Conservation (phyloP, 2,888 invertebrate species). For the Rhagophthalmus giganteus region DNA sequence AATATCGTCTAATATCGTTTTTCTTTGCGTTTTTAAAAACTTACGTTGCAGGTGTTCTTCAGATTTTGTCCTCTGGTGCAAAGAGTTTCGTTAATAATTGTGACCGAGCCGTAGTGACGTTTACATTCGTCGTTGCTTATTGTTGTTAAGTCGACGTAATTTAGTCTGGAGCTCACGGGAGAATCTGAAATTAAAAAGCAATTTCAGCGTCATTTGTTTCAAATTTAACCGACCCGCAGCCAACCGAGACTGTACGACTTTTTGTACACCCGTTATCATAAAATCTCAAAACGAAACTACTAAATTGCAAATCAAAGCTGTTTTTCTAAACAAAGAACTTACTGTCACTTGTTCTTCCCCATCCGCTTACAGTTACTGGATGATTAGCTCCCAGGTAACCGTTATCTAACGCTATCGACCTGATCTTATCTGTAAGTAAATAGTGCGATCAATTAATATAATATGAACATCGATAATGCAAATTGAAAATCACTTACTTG, state of each 20-base stretch:
- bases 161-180: neutral
- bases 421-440: neutral
- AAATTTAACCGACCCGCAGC: too few species aligned
- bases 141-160: neutral
- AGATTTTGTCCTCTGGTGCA: constrained; percentile 36
- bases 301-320: too few species aligned
- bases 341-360: neutral
- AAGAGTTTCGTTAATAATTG: constrained; percentile 33
- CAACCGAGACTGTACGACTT: too few species aligned
- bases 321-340: too few species aligned
- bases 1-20: too few species aligned
- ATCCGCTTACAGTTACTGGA: neutral
- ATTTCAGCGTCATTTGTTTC: neutral
- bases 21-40: too few species aligned
- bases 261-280: too few species aligned
- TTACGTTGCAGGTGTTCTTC: constrained; percentile 43
- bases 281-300: too few species aligned
- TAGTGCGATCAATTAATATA: neutral
- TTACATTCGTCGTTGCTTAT: neutral
- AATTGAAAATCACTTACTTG: constrained; percentile 4
- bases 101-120: neutral
- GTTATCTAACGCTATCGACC: neutral
- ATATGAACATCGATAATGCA: neutral
- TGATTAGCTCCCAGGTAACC: neutral
- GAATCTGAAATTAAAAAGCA: neutral